Evolutionary conservation across 2,113 vertebrate species (phyloP), one percentile per base, ranked within the genome.

Genomic region (Macaca mulatta): DNA sequence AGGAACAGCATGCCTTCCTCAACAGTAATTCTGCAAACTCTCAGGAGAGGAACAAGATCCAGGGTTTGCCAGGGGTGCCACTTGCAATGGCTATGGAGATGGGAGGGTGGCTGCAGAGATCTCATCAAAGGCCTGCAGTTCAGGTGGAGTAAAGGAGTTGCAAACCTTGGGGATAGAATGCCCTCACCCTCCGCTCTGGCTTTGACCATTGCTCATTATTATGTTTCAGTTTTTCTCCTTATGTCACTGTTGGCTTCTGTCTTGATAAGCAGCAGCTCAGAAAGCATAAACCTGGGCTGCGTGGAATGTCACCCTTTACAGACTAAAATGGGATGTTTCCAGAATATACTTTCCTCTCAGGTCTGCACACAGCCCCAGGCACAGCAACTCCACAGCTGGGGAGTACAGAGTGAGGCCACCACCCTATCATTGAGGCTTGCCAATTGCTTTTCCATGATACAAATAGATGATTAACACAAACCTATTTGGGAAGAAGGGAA

Each of bases 241-340:
- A 89, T 43, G 48, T 95, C 84, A 96, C 52, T 90, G 38, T 95
- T 97, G 94, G 96, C 88, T 72, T 84, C 35, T 69, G 57, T 90
- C 86, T 96, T 90, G 69, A 94, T 82, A 89, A 95, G 50, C 57
- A 81, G 27, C 35, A 72, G n/a, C 38, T 92, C 67, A 61, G 50
- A 95, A 88, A 94, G 52, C 52, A 64, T 89, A 93, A 96, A 94
- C 67, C 74, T 90, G 84, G 48, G 48, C 48, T 67, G 48, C 50
- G 43, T 89, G 64, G 70, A 95, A 86, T 7, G 1, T 74, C 70
- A 94, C 55, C 32, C 52, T 78, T 74, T 85, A 90, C 40, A 96
- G 69, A 88, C 4, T 14, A 74, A 97, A 96, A 81, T 78, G 72
- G 22, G 81, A 55, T 93, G 27, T 82, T 93, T 94, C 45, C 89